Evolutionary conservation across 2,888 invertebrate genomes (phyloP).

Genomic region (Leptura quadrifasciata): DNA sequence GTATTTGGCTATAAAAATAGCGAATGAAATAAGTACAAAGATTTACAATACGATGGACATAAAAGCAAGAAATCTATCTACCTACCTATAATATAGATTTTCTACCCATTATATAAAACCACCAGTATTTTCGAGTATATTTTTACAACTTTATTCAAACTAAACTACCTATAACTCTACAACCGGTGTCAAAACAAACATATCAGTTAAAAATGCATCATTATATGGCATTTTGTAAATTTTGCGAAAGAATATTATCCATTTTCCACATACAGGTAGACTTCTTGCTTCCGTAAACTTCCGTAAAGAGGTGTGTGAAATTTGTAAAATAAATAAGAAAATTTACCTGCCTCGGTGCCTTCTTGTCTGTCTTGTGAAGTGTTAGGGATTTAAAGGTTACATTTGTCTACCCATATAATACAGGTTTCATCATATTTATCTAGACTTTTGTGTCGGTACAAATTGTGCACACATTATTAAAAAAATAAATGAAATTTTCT

Average conservation of each 20-base stretch:
- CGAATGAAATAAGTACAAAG: too few species aligned
- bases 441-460: background rate
- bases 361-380: conserved; percentile 17
- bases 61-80: background rate
- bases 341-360: conserved; percentile 26
- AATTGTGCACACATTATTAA: too few species aligned
- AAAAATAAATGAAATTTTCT: too few species aligned
- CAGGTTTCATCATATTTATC: background rate
- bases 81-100: background rate
- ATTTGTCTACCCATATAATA: too few species aligned
- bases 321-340: conserved; percentile 30
- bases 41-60: too few species aligned
- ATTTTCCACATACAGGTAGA: conserved; percentile 22
- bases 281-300: conserved; percentile 23
- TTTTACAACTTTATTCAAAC: conserved; percentile 10
- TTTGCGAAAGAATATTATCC: conserved; percentile 3
- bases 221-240: conserved; percentile 29
- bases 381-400: background rate
- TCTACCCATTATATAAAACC: background rate
- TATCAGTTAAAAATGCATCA: conserved; percentile 23
- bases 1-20: too few species aligned
- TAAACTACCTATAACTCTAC: background rate
- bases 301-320: conserved; percentile 39
- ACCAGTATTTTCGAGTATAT: background rate
- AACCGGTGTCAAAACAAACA: conserved; percentile 37